Evolutionary conservation across 2,888 invertebrate species (phyloP), one percentile per base, ranked within the genome.

Genomic region (Coleophora flavipennella): DNA sequence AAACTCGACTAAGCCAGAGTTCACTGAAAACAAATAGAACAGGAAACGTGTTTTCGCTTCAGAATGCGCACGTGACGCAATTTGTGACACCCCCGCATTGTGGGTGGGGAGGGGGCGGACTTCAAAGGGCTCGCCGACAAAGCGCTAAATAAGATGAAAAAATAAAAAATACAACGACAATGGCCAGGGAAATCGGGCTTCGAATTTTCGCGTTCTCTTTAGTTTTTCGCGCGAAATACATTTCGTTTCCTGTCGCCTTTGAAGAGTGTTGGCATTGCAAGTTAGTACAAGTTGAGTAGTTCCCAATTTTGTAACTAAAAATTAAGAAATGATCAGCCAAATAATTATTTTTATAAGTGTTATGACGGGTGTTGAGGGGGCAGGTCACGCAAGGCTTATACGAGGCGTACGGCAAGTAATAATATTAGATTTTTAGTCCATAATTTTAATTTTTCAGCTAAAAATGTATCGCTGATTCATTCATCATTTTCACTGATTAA

Each of bases 91-190:
- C 73, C 66, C 59, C 49, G 37, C 26, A 33, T 41, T 46, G 51
- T 49, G 49, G 51, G 53, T 46, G 51, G 50, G 49, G 51, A 53
- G 56, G 63, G 62, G 65, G 53, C 44, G 51, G 56, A 81, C 83
- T 74, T 83, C 83, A 83, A 84, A 84, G 80, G 71, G 69, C 72
- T 55, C 55, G 72, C 80, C 83, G 81, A 83, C 83, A 84, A 81
- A 83, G 81, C 77, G 77, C 75, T 78, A 81, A 84, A 84, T 83
- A 84, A 83, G 80, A 81, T 77, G 83, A 80, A 79, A 81, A 78
- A 71, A 71, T 69, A 73, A 69, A 74, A 63, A 72, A 59, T 20
- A 20, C 66, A 73, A 75, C 78, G 79, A 79, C 78, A 83, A 78
- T 77, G 77, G 70, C 63, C 73, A 69, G 73, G 74, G 67, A 80